phyloP scores from a whole-genome alignment of 2,888 invertebrate genomes.

The Drosophila nigricruria region DNA sequence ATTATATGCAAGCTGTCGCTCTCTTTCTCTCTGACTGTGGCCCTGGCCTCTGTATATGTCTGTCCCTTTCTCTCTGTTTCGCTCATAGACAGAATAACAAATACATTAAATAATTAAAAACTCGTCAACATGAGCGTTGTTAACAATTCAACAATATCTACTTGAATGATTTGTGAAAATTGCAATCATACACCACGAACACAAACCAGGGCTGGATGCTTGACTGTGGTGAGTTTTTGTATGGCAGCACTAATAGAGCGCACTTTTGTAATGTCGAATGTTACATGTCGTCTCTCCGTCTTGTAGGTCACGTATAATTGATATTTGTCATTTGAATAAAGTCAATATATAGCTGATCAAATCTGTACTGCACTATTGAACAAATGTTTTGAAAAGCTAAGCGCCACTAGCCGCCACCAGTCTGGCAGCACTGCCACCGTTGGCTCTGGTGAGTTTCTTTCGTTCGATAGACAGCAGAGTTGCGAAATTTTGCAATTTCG shows the following conservation, averaged over 20 bases:
- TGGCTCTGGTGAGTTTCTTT: conserved; percentile 19
- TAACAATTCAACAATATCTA: conserved; percentile 85
- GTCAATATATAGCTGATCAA: background rate
- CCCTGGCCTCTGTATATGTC: conserved; percentile 76
- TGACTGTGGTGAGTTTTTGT: conserved; percentile 27
- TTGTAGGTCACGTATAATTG: background rate
- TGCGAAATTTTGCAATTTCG: conserved; percentile 9
- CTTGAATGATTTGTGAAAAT: conserved; percentile 78
- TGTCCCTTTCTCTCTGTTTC: conserved; percentile 70
- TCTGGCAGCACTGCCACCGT: conserved; percentile 8
- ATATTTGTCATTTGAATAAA: background rate
- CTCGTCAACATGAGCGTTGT: conserved; percentile 79
- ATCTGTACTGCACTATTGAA: background rate
- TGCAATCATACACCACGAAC: conserved; percentile 17
- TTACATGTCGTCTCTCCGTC: background rate
- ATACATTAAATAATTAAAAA: conserved; percentile 80
- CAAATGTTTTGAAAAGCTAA: background rate
- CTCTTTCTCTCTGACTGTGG: conserved; percentile 69
- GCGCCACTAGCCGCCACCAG: background rate
- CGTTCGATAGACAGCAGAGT: conserved; percentile 14
- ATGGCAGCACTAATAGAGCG: background rate
- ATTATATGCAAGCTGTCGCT: conserved; percentile 66
- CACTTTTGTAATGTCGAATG: background rate
- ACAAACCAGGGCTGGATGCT: conserved; percentile 34
- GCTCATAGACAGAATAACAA: conserved; percentile 80